A percentile compares a stretch with the other conserved stretches of the same genome.
Conservation (phyloP, 2,888 invertebrate genomes). For the Cosmia trapezina region DNA sequence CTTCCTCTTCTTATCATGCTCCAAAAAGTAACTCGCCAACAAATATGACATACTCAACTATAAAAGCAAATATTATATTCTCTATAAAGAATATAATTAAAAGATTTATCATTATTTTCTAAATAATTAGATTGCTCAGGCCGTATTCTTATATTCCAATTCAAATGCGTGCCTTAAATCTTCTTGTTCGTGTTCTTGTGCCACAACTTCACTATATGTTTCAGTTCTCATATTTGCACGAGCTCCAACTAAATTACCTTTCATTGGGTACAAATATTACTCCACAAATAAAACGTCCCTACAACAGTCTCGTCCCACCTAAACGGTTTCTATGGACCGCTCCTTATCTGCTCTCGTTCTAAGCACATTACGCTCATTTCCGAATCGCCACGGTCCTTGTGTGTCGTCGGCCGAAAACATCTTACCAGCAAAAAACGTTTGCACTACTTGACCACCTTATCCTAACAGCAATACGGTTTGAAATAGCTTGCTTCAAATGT, state of each 20-base stretch:
- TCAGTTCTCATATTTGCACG: neutral
- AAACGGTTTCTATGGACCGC: slow-evolving; percentile 44
- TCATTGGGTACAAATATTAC: slow-evolving; percentile 35
- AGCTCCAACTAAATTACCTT: neutral
- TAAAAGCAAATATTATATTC: too few species aligned
- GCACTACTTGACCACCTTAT: slow-evolving; percentile 23
- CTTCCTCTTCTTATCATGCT: neutral
- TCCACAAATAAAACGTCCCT: slow-evolving; percentile 9
- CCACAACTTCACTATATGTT: neutral
- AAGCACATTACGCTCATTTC: slow-evolving; percentile 62
- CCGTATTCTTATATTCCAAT: too few species aligned
- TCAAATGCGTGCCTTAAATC: neutral
- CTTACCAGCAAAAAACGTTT: slow-evolving; percentile 17
- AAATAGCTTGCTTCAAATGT: slow-evolving; percentile 14
- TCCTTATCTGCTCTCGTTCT: slow-evolving; percentile 54
- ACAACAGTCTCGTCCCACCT: slow-evolving; percentile 22
- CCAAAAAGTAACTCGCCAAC: neutral
- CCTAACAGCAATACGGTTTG: neutral
- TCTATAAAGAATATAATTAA: too few species aligned
- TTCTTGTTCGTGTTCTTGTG: neutral
- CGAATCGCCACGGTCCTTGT: slow-evolving; percentile 50
- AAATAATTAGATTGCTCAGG: too few species aligned
- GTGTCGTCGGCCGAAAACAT: slow-evolving; percentile 48
- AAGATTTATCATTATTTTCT: too few species aligned
- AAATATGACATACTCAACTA: neutral